These are phyloP conservation scores for Leucophenga maculata DNA, from an alignment of 2,888 invertebrate genomes.

Conservation along the genomic window DNA sequence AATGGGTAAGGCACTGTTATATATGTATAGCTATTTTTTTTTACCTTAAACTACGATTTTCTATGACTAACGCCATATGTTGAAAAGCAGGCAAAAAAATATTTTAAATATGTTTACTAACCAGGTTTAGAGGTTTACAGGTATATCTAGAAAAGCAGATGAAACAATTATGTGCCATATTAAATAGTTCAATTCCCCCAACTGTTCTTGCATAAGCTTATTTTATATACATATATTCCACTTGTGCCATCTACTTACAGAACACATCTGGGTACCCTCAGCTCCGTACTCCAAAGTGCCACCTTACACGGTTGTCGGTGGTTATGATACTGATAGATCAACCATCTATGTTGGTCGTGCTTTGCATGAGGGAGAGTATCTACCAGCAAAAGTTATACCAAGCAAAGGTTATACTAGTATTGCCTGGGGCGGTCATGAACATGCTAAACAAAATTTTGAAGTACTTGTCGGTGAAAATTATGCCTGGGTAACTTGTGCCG, in stretches of 20 bases:
- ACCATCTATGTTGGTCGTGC: conserved; percentile 72
- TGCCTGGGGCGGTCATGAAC: conserved; percentile 73
- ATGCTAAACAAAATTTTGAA: conserved; percentile 70
- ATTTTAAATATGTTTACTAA: too few species aligned
- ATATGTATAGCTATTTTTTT: too few species aligned
- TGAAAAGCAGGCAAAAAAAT: background rate
- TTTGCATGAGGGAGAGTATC: conserved; percentile 75
- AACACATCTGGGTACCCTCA: conserved; percentile 68
- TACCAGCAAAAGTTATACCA: conserved; percentile 77
- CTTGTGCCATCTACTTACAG: conserved; percentile 50
- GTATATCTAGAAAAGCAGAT: too few species aligned
- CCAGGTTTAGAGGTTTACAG: too few species aligned
- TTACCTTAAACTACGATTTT: too few species aligned
- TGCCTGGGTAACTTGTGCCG: conserved; percentile 74
- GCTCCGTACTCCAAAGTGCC: conserved; percentile 62
- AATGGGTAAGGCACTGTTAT: too few species aligned
- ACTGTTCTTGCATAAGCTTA: conserved; percentile 25
- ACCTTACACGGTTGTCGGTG: conserved; percentile 68
- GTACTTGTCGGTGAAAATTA: conserved; percentile 74
- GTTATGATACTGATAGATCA: conserved; percentile 68
- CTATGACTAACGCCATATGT: too few species aligned
- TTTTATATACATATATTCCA: conserved; percentile 44
- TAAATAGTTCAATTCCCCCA: too few species aligned
- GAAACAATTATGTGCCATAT: too few species aligned
- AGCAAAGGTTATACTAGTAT: conserved; percentile 69